These are phyloP conservation scores for Novumbra hubbsi DNA, from an alignment of 2,797 vertebrate species.

Conservation along the genomic window DNA sequence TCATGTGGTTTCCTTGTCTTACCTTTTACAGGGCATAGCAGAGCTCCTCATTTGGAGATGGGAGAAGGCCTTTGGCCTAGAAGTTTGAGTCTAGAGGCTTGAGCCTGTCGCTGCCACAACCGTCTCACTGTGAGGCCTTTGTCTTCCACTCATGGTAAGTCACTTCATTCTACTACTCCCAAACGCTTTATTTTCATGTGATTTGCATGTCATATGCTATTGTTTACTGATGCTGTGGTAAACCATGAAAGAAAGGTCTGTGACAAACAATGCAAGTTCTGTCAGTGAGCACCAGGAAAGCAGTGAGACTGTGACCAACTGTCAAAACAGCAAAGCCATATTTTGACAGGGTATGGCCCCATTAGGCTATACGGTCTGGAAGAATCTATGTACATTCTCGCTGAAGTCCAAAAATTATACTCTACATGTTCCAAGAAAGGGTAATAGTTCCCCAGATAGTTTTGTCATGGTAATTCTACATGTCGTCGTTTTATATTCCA, in stretches of 20 bases:
- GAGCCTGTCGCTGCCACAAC: neutral
- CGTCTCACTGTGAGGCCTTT: constrained; percentile 34
- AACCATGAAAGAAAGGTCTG: neutral
- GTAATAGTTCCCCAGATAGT: constrained; percentile 28
- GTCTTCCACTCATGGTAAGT: constrained; percentile 45
- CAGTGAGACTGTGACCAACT: neutral
- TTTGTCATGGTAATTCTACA: constrained; percentile 27
- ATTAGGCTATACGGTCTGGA: neutral
- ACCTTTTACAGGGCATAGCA: constrained; percentile 5
- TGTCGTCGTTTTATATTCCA: neutral
- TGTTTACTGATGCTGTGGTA: neutral
- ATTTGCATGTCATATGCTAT: constrained; percentile 7
- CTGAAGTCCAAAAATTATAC: constrained; percentile 25
- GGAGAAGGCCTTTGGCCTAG: constrained; percentile 24
- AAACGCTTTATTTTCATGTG: neutral
- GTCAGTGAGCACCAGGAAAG: neutral
- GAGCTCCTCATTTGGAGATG: constrained; percentile 37
- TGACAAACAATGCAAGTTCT: neutral
- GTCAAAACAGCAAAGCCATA: neutral
- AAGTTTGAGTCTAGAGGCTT: constrained; percentile 15
- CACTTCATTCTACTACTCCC: neutral
- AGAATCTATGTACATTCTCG: constrained; percentile 13
- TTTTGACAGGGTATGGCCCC: neutral
- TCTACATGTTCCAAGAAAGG: constrained; percentile 16
- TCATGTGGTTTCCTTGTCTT: neutral